phyloP scores from a whole-genome alignment of 2,888 invertebrate species.

The Sarcophaga caerulescens region DNA sequence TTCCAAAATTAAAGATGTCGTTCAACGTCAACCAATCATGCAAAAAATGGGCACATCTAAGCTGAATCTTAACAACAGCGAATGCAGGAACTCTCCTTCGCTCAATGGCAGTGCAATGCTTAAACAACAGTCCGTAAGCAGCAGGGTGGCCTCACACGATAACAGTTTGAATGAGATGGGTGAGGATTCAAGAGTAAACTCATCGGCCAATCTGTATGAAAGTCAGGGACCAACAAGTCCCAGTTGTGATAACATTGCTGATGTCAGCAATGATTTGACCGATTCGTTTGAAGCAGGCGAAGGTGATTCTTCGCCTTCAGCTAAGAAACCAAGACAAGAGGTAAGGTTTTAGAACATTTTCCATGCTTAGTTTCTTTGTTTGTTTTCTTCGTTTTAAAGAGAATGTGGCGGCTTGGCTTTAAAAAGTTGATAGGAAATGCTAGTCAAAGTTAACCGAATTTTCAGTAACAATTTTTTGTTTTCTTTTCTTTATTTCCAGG shows the following conservation, averaged over 20 bases:
- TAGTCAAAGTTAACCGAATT: not conserved
- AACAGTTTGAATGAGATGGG: conserved; percentile 56
- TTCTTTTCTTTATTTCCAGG: conserved; percentile 84
- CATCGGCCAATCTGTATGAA: conserved; percentile 56
- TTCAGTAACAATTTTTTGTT: not conserved
- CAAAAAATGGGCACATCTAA: conserved; percentile 77
- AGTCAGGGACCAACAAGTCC: conserved; percentile 42
- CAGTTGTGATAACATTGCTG: conserved; percentile 74
- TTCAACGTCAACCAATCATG: conserved; percentile 79
- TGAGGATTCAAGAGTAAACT: conserved; percentile 47
- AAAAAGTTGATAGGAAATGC: not conserved
- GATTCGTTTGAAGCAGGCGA: conserved; percentile 65
- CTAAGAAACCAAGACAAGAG: conserved; percentile 63
- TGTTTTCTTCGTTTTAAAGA: not conserved
- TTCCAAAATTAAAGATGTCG: conserved; percentile 78
- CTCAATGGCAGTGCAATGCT: conserved; percentile 59
- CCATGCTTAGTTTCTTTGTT: not conserved
- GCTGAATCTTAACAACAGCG: conserved; percentile 71
- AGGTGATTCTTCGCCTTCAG: conserved; percentile 55
- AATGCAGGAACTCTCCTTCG: conserved; percentile 66
- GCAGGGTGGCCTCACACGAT: conserved; percentile 44
- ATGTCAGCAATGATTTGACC: conserved; percentile 68
- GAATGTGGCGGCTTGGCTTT: conserved; percentile 51
- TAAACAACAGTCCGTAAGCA: conserved; percentile 38
- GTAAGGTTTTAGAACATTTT: conserved; percentile 34